Evolutionary conservation across 2,888 invertebrate species (phyloP).

Genomic region (Nysson spinosus): DNA sequence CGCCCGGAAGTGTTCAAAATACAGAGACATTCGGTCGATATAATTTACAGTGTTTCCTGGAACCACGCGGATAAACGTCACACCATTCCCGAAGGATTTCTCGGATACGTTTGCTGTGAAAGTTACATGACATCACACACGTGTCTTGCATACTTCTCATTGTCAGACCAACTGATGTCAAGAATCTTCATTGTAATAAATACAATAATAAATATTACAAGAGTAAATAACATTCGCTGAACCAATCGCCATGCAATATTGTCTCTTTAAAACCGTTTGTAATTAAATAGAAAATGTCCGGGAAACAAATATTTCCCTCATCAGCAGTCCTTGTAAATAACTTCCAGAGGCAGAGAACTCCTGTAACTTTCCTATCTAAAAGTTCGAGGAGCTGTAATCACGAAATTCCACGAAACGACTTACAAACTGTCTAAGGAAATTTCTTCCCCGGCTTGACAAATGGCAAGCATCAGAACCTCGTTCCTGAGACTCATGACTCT

Average conservation of each 20-base stretch:
- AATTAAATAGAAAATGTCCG: no score
- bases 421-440: constrained; percentile 50
- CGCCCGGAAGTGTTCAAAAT: constrained; percentile 19
- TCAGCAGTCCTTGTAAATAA: no score
- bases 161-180: constrained; percentile 9
- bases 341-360: no score
- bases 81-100: constrained; percentile 46
- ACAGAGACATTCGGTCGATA: constrained; percentile 39
- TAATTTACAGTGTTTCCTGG: constrained; percentile 55
- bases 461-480: constrained; percentile 43
- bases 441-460: constrained; percentile 48
- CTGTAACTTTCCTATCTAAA: no score
- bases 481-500: constrained; percentile 34
- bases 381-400: constrained; percentile 44
- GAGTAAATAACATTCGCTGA: no score
- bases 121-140: constrained; percentile 46
- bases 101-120: constrained; percentile 43
- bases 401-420: constrained; percentile 33
- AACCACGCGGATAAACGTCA: constrained; percentile 54
- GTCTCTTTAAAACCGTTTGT: no score
- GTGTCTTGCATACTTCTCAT: constrained; percentile 48
- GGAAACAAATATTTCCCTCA: no score
- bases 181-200: not conserved
- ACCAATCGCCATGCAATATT: no score
- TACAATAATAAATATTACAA: not conserved